A percentile compares a stretch with the other conserved stretches of the same genome.
Conservation (phyloP, 2,113 vertebrate species). For the Casuarius casuarius region DNA sequence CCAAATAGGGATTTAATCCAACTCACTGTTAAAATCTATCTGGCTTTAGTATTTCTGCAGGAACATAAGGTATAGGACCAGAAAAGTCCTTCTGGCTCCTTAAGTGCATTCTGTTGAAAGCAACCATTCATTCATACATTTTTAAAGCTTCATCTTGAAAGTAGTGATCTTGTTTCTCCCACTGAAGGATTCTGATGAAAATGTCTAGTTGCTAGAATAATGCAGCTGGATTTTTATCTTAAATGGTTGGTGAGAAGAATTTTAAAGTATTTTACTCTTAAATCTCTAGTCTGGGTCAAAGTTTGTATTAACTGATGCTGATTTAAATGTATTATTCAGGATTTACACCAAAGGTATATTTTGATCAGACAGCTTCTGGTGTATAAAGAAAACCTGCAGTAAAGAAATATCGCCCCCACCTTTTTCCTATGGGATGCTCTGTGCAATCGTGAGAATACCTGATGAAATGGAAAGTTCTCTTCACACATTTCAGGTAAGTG, state of each 20-base stretch:
- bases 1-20: neutral
- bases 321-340: neutral
- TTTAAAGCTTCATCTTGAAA: neutral
- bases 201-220: neutral
- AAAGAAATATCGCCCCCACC: neutral
- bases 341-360: neutral
- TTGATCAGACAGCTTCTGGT: neutral
- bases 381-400: neutral
- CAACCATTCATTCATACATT: neutral
- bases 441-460: fast-evolving
- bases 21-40: neutral
- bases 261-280: neutral
- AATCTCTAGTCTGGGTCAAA: neutral
- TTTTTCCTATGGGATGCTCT: neutral
- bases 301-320: neutral
- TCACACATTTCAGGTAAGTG: fast-evolving
- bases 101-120: neutral
- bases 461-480: neutral
- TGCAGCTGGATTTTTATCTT: neutral
- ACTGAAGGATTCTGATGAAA: neutral
- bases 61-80: neutral
- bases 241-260: neutral
- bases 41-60: neutral
- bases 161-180: neutral
- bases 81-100: neutral